A percentile compares a stretch with the other conserved stretches of the same genome.
Evolutionary conservation across 2,797 vertebrate genomes (phyloP).

Genomic region (Echeneis naucrates): DNA sequence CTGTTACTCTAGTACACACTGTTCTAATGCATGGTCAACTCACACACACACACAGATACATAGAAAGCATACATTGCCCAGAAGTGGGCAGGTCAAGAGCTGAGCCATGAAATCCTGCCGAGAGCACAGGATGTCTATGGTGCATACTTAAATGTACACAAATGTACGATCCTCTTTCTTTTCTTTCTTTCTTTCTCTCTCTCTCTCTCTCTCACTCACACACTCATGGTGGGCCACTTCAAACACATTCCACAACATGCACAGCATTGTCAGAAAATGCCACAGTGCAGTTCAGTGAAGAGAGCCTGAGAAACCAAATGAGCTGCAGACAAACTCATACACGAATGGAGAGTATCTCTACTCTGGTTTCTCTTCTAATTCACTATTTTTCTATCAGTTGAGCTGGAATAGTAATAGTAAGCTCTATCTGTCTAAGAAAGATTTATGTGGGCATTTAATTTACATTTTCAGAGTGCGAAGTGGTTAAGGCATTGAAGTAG

Average conservation of each 20-base stretch:
- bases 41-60: constrained; percentile 42
- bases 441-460: constrained; percentile 17
- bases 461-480: not conserved
- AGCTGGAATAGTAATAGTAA: not conserved
- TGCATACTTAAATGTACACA: constrained; percentile 19
- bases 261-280: constrained; percentile 83
- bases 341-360: constrained; percentile 30
- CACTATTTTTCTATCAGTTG: not conserved
- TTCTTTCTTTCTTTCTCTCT: too few species aligned
- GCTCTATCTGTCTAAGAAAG: constrained; percentile 4
- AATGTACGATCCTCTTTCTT: constrained; percentile 34
- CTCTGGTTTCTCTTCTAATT: constrained; percentile 9
- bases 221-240: constrained; percentile 85
- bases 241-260: constrained; percentile 85
- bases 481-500: not conserved
- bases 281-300: constrained; percentile 76
- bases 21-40: constrained; percentile 58
- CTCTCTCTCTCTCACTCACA: too few species aligned
- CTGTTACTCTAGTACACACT: constrained; percentile 45
- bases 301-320: constrained; percentile 68
- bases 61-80: constrained; percentile 59
- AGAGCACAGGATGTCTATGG: constrained; percentile 51
- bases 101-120: constrained; percentile 68
- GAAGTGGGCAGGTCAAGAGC: constrained; percentile 72
- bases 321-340: constrained; percentile 42